Evolutionary conservation across 2,113 vertebrate species (phyloP), one percentile per base, ranked within the genome.

Genomic region (Nothocercus julius): DNA sequence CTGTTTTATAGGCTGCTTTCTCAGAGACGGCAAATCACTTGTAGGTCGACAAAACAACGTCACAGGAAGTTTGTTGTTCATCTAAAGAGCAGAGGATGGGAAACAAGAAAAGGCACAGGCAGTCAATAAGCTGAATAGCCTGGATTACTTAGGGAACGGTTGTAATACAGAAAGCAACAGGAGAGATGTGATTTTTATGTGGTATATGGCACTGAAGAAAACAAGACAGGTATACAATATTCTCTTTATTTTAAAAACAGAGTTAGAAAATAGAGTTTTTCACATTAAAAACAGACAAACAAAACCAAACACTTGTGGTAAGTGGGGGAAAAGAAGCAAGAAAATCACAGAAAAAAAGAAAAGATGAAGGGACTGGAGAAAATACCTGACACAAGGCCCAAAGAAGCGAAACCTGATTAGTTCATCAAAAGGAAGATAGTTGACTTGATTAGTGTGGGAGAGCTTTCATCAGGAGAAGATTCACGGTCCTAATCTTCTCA

Each of bases 51-150:
- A 6, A 70, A 91, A 53, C 67, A 32, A 20, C 79, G 49, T 89
- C 66, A 47, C 79, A 85, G 90, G 94, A 94, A 94, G 59, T 49
- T 78, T 56, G 28, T 70, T 85, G 89, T 69, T 95, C 87, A 66
- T 95, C 64, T 74, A 56, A 83, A 81, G 63, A 85, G 38, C 68
- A 47, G 67, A 53, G 36, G 45, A 38, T 47, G 82, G 17, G 34
- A 51, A 87, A 85, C 75, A 32, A 91, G 45, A 66, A 45, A 74
- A 38, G 45, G 51, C 72, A 12, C 34, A 56, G 22, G 68, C 51
- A 67, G 32, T 10, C 75, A 32, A 11, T 62, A 36, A 34, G 24
- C 34, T 82, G 0, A 1, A 38, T 66, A 63, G n/a, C 38, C 63
- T 77, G 42, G 7, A 1, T 4, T 20, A 30, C 36, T 30, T 25